Evolutionary conservation across 2,888 invertebrate species (phyloP), one percentile per base, ranked within the genome.

Genomic region (Zaprionus bogoriensis): DNA sequence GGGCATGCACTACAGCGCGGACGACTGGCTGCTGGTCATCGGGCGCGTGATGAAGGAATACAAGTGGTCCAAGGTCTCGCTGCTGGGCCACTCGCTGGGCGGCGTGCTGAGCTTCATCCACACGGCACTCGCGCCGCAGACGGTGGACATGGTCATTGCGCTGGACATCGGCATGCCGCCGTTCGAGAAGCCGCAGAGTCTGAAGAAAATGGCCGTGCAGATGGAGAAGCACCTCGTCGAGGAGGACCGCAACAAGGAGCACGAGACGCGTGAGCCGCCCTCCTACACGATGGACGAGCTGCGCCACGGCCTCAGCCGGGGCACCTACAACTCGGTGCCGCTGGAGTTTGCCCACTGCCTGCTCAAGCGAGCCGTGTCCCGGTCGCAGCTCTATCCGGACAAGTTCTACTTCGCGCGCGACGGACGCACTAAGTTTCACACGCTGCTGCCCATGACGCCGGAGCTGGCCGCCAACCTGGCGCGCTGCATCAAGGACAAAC

Each of bases 61-160:
- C 80, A 92, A 93, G 61, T 95, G 95, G 95, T 91, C 93, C 2
- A 93, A 93, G 88, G 91, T 95, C 1, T 93, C 94, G 0, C 76
- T 95, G 25, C 78, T 95, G 58, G 92, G 93, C 3, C 95, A 95
- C 84, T 95, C 95, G 0, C 91, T 94, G 92, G 93, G 94, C 3
- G 92, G 93, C 0, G 92, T 93, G 17, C 90, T 92, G 0, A 90
- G 91, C 5, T 93, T 93, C 82, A 89, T 92, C 4, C 95, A 93
- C 77, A 91, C 94, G 0, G 90, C 92, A 38, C 68, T 93, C 0
- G 94, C 92, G 81, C 87, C 87, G 1, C 90, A 87, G 9, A 74
- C 70, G 2, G 57, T 57, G 25, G 57, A 57, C 9, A 32, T 57
- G 42, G 17, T 41, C 19, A 42, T 57, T 5, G 10, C 32, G 1